A percentile compares a stretch with the other conserved stretches of the same genome.
Conservation (phyloP, 2,113 vertebrate genomes). For the Syrmaticus mikado region DNA sequence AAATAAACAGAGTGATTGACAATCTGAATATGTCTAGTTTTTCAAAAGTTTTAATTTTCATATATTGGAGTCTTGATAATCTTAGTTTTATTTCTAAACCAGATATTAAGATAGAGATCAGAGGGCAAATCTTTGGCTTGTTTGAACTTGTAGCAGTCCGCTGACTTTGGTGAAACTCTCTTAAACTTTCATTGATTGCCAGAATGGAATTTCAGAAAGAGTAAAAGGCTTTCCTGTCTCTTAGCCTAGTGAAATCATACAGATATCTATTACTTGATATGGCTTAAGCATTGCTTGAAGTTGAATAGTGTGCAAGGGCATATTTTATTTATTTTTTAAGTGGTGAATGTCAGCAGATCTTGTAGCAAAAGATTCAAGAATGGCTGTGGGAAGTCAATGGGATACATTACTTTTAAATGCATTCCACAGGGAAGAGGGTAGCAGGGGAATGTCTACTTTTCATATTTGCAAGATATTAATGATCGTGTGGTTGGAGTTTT, state of each 20-base stretch:
- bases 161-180: not conserved
- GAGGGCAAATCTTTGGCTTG: not conserved
- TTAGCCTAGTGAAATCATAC: not conserved
- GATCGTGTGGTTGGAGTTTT: not conserved
- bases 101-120: not conserved
- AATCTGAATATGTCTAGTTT: not conserved
- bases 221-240: not conserved
- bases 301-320: not conserved
- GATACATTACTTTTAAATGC: not conserved
- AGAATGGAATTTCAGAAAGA: not conserved
- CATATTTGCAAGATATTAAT: not conserved
- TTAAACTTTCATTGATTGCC: not conserved
- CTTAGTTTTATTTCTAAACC: not conserved
- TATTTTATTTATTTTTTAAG: not conserved
- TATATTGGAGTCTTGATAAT: not conserved
- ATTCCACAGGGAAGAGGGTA: not conserved
- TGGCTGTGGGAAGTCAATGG: rapidly evolving
- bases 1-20: not conserved
- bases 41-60: not conserved
- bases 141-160: not conserved
- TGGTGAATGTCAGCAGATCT: not conserved
- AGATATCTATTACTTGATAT: not conserved
- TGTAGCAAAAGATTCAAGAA: not conserved
- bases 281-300: not conserved
- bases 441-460: not conserved